Conservation (phyloP, 1,140 invertebrate species). For the Steinernema khuongi region DNA sequence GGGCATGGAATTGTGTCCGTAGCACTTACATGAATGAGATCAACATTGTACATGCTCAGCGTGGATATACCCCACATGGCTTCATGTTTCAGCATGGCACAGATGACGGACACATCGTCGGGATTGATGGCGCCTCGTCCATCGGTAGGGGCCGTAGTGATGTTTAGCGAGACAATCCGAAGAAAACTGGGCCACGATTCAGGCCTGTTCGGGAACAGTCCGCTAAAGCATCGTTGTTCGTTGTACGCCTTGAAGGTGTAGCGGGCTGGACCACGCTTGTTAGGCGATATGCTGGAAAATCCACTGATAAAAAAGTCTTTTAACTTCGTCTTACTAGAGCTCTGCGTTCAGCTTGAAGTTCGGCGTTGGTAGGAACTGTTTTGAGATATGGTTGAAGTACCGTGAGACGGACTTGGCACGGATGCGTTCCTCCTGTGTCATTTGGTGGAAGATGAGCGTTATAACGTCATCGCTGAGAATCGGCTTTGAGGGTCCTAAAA, state of each 20-base stretch:
- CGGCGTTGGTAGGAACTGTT: background rate
- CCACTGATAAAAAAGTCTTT: background rate
- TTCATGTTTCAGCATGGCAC: background rate
- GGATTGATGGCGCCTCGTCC: background rate
- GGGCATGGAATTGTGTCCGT: background rate
- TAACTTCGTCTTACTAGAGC: background rate
- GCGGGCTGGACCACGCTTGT: background rate
- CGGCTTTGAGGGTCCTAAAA: constrained; percentile 5
- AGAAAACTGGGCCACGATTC: constrained; percentile 12
- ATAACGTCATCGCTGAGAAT: background rate
- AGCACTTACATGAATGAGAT: constrained; percentile 8
- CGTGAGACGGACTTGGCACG: background rate
- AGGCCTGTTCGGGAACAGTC: background rate
- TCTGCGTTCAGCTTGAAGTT: constrained; percentile 5
- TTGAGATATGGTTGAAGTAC: background rate
- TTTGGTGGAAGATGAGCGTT: background rate
- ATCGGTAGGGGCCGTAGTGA: background rate
- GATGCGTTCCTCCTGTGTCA: constrained; percentile 3
- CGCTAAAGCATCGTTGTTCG: background rate
- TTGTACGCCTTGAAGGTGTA: constrained; percentile 13
- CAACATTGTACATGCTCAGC: background rate
- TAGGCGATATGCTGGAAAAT: background rate
- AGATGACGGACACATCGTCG: background rate
- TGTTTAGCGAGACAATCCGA: background rate
- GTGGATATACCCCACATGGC: background rate